Evolutionary conservation across 2,113 vertebrate species (phyloP).

Genomic region (Pterocles orientalis): DNA sequence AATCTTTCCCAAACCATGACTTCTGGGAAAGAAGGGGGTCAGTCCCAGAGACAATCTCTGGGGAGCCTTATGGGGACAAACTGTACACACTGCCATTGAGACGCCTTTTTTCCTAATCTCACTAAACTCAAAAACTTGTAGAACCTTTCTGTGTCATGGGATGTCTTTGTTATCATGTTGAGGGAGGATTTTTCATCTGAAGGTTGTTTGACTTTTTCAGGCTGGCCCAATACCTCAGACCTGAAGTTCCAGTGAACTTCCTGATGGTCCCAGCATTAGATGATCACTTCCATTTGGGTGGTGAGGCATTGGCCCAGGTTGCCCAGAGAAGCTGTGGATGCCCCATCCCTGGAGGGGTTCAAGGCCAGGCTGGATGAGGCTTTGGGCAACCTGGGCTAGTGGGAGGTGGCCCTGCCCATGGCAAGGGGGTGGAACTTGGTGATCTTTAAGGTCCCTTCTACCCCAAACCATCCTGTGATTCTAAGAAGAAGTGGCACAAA

Average conservation of each 20-base stretch:
- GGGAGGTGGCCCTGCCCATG: too few relatives aligned
- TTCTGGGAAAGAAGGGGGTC: not conserved
- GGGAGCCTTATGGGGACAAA: not conserved
- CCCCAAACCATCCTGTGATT: too few relatives aligned
- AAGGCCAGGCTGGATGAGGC: too few relatives aligned
- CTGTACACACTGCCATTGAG: not conserved
- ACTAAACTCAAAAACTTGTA: not conserved
- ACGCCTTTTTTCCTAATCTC: not conserved
- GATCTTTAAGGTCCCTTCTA: too few relatives aligned
- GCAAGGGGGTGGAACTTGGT: too few relatives aligned
- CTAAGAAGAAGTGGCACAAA: not conserved
- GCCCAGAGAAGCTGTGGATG: too few relatives aligned
- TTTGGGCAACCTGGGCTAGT: too few relatives aligned
- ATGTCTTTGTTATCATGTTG: not conserved
- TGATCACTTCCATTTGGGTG: not conserved
- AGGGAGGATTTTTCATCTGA: not conserved
- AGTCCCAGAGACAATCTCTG: not conserved
- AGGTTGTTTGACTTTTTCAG: not conserved
- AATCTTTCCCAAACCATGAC: not conserved
- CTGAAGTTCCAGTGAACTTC: not conserved
- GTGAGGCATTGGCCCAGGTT: too few relatives aligned
- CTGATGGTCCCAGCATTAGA: not conserved
- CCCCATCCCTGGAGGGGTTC: too few relatives aligned
- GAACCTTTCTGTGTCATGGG: not conserved
- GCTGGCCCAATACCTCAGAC: not conserved